These are phyloP conservation scores for Calliopum simillimum DNA, from an alignment of 2,888 invertebrate species.

Conservation along the genomic window DNA sequence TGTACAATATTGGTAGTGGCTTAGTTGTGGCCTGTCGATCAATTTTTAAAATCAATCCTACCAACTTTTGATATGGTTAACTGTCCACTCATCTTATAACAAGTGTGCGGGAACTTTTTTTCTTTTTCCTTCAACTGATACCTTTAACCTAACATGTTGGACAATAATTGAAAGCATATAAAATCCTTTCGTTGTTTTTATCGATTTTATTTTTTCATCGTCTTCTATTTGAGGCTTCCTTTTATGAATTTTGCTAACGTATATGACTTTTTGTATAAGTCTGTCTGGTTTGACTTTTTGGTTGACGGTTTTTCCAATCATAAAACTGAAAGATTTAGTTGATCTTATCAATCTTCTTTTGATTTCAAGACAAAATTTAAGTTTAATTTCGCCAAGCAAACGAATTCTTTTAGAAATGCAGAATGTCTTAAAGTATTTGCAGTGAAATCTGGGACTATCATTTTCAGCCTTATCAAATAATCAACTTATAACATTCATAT, in stretches of 20 bases:
- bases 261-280: background rate
- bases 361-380: too few relatives aligned
- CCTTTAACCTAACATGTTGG: background rate
- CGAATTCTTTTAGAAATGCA: too few relatives aligned
- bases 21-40: conserved; percentile 26
- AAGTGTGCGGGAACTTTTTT: background rate
- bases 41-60: conserved; percentile 27
- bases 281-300: background rate
- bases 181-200: conserved; percentile 17
- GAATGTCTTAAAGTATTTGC: too few relatives aligned
- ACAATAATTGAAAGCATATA: conserved; percentile 2
- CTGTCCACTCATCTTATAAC: background rate
- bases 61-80: conserved; percentile 7
- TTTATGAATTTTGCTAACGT: background rate
- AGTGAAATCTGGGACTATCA: too few relatives aligned
- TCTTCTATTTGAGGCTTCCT: too few relatives aligned
- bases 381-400: too few relatives aligned
- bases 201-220: too few relatives aligned
- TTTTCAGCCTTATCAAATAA: too few relatives aligned
- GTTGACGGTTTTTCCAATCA: background rate
- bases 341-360: conserved; percentile 9
- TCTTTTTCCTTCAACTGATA: background rate
- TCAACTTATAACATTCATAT: too few relatives aligned
- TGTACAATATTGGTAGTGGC: background rate
- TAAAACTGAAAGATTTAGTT: conserved; percentile 15